Evolutionary conservation across 2,797 vertebrate species (phyloP), one percentile per base, ranked within the genome.

Genomic region (Percopsis omiscomaycus): DNA sequence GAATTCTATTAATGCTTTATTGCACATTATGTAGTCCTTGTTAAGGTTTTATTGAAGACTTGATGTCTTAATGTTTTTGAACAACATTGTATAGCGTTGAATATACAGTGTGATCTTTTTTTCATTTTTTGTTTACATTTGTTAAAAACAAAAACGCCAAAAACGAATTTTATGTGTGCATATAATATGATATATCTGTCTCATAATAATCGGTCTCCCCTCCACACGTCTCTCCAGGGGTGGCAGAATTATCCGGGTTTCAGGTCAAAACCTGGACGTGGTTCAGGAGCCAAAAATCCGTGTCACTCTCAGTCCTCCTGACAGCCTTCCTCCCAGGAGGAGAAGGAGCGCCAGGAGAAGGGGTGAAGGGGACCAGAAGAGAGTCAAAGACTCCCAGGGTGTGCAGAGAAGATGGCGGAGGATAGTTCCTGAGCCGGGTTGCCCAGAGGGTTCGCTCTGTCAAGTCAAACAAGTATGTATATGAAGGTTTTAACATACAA

Each of bases 281-380:
- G 96, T 98, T 1, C 96, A 98, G 77, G 93, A 90, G n/a, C 96
- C 96, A 0, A 95, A 93, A 70, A 96, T 99, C 81, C 91, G 91
- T 12, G 95, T 98, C 64, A 96, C 95, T 0, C 83, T 96, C 77
- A 93, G 90, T 37, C 93, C 92, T 0, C 82, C 85, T 1, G 91
- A 93, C 6, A 86, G 89, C 1, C 89, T 91, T 3, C 84, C 78
- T 11, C 85, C 77, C 30, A 80, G 84, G 59, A 88, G 66, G 71
- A 91, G 69, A 44, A 83, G 85, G 64, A 87, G 74, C 64, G 49
- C 47, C 5, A 51, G n/a, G 1, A 71, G 59, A 72, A 84, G 60
- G 55, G 66, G 29, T 1, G 53, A 61, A 47, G 70, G 55, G 14
- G 42, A 6, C n/a, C 13, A 29, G 28, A 77, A 68, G 11, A 22